Base-by-base conservation (phyloP, 2,888 invertebrate species). In the Trilocha varians region DNA sequence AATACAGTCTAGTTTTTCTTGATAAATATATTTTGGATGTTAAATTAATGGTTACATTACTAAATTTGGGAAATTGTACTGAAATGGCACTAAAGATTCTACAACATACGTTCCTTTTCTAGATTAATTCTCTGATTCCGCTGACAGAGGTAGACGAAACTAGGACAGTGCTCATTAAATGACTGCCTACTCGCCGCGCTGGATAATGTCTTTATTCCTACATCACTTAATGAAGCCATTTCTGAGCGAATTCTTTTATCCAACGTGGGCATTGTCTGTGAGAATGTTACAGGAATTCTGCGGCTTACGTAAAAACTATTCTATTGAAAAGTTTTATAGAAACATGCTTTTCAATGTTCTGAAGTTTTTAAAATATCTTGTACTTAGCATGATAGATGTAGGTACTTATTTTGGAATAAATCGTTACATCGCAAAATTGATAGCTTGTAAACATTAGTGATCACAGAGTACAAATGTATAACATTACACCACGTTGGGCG, bases 401-500 rank as follows among this genome's bases (percentile, higher is more conserved):
- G n/a, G n/a, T n/a, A n/a, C n/a, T n/a, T n/a, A n/a, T n/a, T n/a
- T n/a, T n/a, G n/a, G n/a, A n/a, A n/a, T n/a, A n/a, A n/a, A n/a
- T n/a, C n/a, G n/a, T n/a, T n/a, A n/a, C n/a, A n/a, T n/a, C n/a
- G n/a, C n/a, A n/a, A 25, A 11, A 25, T 25, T 25, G 11, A 25
- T 25, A 9, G 25, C 25, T 1, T 25, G 25, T 25, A 25, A 25
- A 25, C 25, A n/a, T n/a, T n/a, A n/a, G n/a, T n/a, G n/a, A n/a
- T n/a, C n/a, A n/a, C n/a, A n/a, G n/a, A n/a, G n/a, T n/a, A n/a
- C n/a, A n/a, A n/a, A n/a, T n/a, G n/a, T n/a, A n/a, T n/a, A n/a
- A n/a, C n/a, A n/a, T 11, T 3, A 41, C 8, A 39, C 51, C 52
- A 42, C 44, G 47, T 50, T 54, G 51, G 55, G 58, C 53, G 53